Conservation (phyloP, 2,888 invertebrate genomes). For the Euzophera pinguis region DNA sequence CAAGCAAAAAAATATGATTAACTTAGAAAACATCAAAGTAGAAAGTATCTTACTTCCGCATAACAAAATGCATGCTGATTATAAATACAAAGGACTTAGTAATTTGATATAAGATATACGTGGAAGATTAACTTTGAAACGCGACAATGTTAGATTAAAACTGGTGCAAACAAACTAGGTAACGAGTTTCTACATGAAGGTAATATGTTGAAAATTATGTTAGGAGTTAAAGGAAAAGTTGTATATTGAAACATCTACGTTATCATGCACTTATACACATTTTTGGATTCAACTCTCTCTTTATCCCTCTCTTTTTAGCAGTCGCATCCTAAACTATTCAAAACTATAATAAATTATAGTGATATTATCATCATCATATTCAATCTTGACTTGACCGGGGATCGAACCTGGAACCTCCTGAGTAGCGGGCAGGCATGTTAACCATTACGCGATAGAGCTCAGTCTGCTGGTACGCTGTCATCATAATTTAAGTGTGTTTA, state of each 20-base stretch:
- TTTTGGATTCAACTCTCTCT: too few relatives aligned
- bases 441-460: too few relatives aligned
- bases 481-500: too few relatives aligned
- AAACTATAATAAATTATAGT: too few relatives aligned
- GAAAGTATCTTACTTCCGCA: neutral
- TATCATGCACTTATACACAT: neutral
- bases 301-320: too few relatives aligned
- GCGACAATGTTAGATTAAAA: constrained; percentile 18
- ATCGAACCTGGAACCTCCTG: too few relatives aligned
- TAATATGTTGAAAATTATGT: neutral
- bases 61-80: constrained; percentile 4
- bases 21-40: neutral
- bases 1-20: too few relatives aligned
- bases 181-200: constrained; percentile 11
- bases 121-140: constrained; percentile 18
- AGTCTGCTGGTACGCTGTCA: too few relatives aligned
- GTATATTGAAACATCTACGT: neutral
- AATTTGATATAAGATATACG: constrained; percentile 17
- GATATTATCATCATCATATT: too few relatives aligned
- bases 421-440: too few relatives aligned
- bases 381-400: too few relatives aligned
- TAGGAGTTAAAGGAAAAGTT: neutral
- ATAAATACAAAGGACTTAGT: constrained; percentile 9
- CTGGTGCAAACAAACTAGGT: constrained; percentile 16
- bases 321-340: too few relatives aligned